Evolutionary conservation across 1,140 invertebrate genomes (phyloP).

Genomic region (Batillaria attramentaria): DNA sequence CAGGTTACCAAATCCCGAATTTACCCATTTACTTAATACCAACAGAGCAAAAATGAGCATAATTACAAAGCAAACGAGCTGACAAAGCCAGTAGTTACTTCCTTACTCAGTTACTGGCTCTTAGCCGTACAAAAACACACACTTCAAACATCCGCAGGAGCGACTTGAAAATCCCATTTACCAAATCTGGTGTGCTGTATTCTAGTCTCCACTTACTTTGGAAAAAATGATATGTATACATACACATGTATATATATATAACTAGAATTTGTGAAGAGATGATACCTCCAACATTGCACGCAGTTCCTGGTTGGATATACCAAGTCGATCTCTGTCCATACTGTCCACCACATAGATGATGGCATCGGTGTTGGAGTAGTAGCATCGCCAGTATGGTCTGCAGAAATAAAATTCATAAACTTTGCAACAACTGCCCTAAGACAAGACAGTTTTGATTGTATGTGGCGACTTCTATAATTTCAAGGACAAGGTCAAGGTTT

Average conservation of each 20-base stretch:
- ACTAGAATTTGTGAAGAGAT: constrained; percentile 1
- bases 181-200: no score
- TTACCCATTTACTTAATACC: background rate
- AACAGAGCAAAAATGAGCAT: background rate
- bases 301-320: constrained; percentile 98
- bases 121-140: no score
- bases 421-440: background rate
- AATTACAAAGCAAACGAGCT: background rate
- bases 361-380: constrained; percentile 99
- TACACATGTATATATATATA: background rate
- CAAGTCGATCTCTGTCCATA: constrained; percentile 97
- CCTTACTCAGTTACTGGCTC: no score
- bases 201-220: no score
- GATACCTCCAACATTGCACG: constrained; percentile 94
- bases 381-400: constrained; percentile 99
- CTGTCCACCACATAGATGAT: constrained; percentile 99
- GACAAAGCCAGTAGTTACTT: no score
- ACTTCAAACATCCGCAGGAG: no score
- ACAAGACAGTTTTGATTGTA: no score
- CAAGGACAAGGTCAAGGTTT: background rate
- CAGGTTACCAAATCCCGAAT: constrained; percentile 22
- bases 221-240: no score
- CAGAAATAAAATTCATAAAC: constrained; percentile 59
- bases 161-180: no score
- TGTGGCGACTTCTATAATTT: no score